Conservation (phyloP, 2,797 vertebrate species). For the Coilia nasus region DNA sequence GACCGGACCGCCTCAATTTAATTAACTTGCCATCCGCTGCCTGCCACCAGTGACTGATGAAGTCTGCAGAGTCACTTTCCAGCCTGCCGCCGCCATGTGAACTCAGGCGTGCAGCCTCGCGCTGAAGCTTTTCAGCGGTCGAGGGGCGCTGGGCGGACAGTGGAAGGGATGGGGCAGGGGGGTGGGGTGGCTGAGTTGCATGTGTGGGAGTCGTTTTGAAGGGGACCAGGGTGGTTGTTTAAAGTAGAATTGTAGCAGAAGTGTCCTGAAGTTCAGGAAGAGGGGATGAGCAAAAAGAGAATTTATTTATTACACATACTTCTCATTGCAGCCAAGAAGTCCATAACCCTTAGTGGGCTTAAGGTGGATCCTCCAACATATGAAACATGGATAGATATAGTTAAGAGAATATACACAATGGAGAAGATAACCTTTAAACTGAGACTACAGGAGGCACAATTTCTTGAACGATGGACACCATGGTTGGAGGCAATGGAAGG, state of each 20-base stretch:
- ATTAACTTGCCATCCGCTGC: neutral
- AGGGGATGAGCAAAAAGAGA: too few relatives aligned
- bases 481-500: too few relatives aligned
- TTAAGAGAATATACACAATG: too few relatives aligned
- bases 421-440: too few relatives aligned
- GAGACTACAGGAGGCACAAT: too few relatives aligned
- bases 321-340: too few relatives aligned
- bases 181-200: neutral
- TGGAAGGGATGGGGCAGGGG: neutral
- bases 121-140: neutral
- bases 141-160: neutral
- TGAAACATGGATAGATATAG: too few relatives aligned
- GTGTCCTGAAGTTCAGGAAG: neutral
- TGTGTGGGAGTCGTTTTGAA: neutral
- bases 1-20: neutral
- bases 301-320: too few relatives aligned
- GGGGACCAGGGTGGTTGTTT: neutral
- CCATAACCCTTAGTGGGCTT: too few relatives aligned
- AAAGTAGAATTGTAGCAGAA: neutral
- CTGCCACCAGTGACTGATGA: slow-evolving; percentile 17
- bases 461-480: too few relatives aligned
- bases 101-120: neutral
- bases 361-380: too few relatives aligned
- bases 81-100: neutral
- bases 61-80: neutral